These are phyloP conservation scores for Candoia aspera DNA, from an alignment of 2,113 vertebrate genomes.

Conservation along the genomic window DNA sequence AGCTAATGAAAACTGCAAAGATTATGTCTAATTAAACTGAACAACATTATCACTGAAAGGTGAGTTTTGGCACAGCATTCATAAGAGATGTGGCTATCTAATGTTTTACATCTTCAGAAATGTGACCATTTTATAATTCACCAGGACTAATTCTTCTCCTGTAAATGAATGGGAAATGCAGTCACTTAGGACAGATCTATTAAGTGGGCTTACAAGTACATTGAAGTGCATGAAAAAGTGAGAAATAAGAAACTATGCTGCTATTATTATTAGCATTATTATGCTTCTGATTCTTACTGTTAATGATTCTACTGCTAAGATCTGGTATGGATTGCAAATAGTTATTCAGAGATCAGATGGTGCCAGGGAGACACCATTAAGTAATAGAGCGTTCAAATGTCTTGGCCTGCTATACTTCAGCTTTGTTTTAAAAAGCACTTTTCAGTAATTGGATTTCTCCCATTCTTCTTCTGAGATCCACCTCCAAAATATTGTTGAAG, in stretches of 20 bases:
- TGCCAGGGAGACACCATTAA: not conserved
- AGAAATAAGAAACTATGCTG: conserved; percentile 25
- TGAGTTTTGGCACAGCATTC: conserved; percentile 53
- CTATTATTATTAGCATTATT: conserved; percentile 27
- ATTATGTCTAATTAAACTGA: conserved; percentile 72
- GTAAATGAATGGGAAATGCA: conserved; percentile 34
- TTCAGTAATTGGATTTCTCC: not conserved
- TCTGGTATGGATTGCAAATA: conserved; percentile 22
- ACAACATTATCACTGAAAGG: conserved; percentile 52
- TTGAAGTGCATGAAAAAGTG: conserved; percentile 6
- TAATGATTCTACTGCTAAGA: not conserved
- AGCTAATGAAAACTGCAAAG: conserved; percentile 69
- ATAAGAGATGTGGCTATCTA: conserved; percentile 4
- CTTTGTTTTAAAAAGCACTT: not conserved
- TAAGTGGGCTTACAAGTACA: conserved; percentile 21
- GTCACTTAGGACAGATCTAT: conserved; percentile 26
- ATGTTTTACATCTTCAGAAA: conserved; percentile 30
- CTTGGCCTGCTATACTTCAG: too few species aligned
- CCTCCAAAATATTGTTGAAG: not conserved
- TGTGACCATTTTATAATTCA: conserved; percentile 31
- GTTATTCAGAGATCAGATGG: conserved; percentile 15
- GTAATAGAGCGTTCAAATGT: not conserved
- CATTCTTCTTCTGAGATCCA: not conserved
- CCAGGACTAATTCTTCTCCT: conserved; percentile 31
- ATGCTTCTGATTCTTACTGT: not conserved